Evolutionary conservation across 1,140 invertebrate genomes (phyloP), one percentile per base, ranked within the genome.

Genomic region (Brachionus plicatilis): DNA sequence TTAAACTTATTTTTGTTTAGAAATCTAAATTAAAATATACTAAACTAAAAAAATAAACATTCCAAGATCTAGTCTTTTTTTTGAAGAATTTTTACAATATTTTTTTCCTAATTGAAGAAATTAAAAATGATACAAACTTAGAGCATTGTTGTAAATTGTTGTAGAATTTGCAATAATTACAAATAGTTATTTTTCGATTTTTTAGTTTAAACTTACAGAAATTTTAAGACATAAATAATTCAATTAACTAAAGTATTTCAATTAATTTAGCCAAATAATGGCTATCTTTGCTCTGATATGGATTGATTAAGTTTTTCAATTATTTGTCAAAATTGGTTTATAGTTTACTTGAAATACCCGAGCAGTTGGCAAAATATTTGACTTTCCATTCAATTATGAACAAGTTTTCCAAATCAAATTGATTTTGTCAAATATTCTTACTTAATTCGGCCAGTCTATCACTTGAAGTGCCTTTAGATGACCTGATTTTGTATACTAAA

Each of bases 1-100:
- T n/a, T 72, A 43, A 72, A 72, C 17, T 43, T 72, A 72, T 72
- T 72, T 72, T 72, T 72, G 68, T 72, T 72, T 72, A 72, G 37
- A 72, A 72, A 72, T 72, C 41, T 43, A 72, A 72, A 72, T 41
- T 41, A 72, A 72, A 72, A 72, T 43, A 72, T 43, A 43, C 33
- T 72, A 41, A 17, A 41, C 33, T 17, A 72, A 72, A 43, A 68
- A 72, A 72, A 72, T 72, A 72, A 72, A 72, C 68, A 72, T 72
- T 72, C 68, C 68, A 72, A 43, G 37, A 72, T 72, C 68, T 72
- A 72, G 68, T 72, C 68, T 17, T 43, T 72, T 33, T 33, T 72
- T 41, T 24, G 17, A 60, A 60, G 53, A 60, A 60, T 60, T 60
- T 60, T 47, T 47, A 11, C 17, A 60, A 60, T 60, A 60, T 17